These are phyloP conservation scores for Chaenogobius annularis DNA, from an alignment of 2,113 vertebrate genomes.

Conservation along the genomic window DNA sequence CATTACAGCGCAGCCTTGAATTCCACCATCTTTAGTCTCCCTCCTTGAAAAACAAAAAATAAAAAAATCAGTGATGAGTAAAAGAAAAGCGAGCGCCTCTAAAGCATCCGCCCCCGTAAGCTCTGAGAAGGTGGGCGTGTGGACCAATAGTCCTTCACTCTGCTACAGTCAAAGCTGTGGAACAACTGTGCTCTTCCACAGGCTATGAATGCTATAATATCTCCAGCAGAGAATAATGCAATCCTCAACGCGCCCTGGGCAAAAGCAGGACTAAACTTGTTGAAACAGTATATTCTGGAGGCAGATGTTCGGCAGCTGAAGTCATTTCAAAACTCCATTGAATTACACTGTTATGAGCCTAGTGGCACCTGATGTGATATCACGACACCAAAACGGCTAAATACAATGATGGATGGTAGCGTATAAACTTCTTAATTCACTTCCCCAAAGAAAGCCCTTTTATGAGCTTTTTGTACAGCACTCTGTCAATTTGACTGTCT, in stretches of 20 bases:
- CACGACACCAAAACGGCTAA: constrained; percentile 12
- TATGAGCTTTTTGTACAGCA: constrained; percentile 21
- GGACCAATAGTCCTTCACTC: constrained; percentile 65
- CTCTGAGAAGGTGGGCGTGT: constrained; percentile 77
- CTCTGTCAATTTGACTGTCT: constrained; percentile 15
- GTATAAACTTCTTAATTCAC: constrained; percentile 9
- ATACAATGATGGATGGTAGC: constrained; percentile 30
- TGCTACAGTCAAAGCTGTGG: constrained; percentile 69
- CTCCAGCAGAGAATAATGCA: constrained; percentile 66
- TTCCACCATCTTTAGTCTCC: constrained; percentile 40
- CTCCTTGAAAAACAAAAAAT: constrained; percentile 55
- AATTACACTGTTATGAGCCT: constrained; percentile 33
- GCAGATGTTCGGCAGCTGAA: constrained; percentile 50
- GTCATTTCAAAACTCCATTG: constrained; percentile 59
- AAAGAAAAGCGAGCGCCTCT: constrained; percentile 68
- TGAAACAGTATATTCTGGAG: constrained; percentile 60
- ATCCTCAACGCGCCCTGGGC: constrained; percentile 50
- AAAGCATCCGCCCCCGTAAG: constrained; percentile 75
- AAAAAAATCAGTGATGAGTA: constrained; percentile 61
- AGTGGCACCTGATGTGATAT: constrained; percentile 39
- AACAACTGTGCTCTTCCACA: constrained; percentile 67
- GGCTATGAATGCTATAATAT: constrained; percentile 64
- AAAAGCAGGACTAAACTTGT: constrained; percentile 55
- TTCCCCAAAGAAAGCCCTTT: constrained; percentile 6
- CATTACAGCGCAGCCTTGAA: constrained; percentile 34